Conservation (phyloP, 2,113 vertebrate genomes). For the Dunckerocampus dactyliophorus region DNA sequence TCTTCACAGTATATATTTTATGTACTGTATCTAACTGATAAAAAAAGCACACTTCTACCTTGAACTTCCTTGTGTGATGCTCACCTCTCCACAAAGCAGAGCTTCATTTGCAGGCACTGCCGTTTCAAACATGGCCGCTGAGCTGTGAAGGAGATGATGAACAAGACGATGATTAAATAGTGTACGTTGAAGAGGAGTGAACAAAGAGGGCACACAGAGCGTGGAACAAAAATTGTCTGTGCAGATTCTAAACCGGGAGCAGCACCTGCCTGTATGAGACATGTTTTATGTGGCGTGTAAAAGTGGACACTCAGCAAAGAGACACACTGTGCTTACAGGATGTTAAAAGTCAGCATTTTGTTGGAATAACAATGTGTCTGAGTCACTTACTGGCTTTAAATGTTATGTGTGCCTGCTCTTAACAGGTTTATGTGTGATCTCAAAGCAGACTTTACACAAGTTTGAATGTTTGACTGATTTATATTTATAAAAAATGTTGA, state of each 20-base stretch:
- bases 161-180: slow-evolving; percentile 17
- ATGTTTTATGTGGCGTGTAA: neutral
- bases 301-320: neutral
- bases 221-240: neutral
- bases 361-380: neutral
- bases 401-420: neutral
- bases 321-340: neutral
- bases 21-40: too few species aligned
- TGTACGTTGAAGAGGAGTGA: neutral
- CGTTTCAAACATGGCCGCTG: slow-evolving; percentile 3
- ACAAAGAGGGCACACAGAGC: neutral
- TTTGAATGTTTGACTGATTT: neutral
- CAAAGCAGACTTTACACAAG: neutral
- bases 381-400: neutral
- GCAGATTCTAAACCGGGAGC: neutral
- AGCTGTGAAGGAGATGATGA: slow-evolving; percentile 8
- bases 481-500: too few species aligned
- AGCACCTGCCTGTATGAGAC: neutral
- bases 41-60: too few species aligned
- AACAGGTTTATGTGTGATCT: neutral
- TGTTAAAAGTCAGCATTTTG: neutral
- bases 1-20: too few species aligned
- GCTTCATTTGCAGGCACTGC: slow-evolving; percentile 3
- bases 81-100: slow-evolving; percentile 18
- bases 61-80: too few species aligned